Conservation (phyloP, 1,140 invertebrate genomes). For the Neotoxoptera formosana region DNA sequence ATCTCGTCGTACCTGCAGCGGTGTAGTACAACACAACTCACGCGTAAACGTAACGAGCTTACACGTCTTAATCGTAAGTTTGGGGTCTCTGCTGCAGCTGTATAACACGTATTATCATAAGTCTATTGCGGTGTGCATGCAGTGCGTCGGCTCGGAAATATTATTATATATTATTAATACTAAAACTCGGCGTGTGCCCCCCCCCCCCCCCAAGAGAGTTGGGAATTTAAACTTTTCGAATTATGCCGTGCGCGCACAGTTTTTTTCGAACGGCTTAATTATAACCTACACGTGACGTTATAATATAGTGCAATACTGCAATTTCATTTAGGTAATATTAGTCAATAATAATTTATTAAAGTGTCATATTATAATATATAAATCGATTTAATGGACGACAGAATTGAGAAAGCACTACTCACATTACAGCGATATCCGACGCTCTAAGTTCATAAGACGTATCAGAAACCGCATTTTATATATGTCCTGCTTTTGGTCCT, state of each 20-base stretch:
- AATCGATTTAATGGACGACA: not conserved
- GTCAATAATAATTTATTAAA: not conserved
- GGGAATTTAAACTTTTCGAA: not conserved
- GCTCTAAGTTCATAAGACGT: not conserved
- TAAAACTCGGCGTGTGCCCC: not conserved
- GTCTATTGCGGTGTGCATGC: not conserved
- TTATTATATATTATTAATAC: not conserved
- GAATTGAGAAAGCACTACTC: not conserved
- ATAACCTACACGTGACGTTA: not conserved
- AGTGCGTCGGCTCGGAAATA: not conserved
- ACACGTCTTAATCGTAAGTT: not conserved
- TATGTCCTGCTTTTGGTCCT: not conserved
- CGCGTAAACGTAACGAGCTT: not conserved
- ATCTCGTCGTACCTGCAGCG: not conserved
- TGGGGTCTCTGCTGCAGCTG: not conserved
- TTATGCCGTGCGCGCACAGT: not conserved
- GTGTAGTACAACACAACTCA: not conserved
- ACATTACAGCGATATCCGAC: not conserved
- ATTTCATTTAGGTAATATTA: not conserved
- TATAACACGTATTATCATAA: not conserved
- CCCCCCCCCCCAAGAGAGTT: not conserved
- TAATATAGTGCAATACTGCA: too few relatives aligned
- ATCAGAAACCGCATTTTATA: not conserved
- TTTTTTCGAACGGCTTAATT: not conserved
- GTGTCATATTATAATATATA: not conserved